Conservation (phyloP, 2,113 vertebrate species). For the Prunella fulvescens region DNA sequence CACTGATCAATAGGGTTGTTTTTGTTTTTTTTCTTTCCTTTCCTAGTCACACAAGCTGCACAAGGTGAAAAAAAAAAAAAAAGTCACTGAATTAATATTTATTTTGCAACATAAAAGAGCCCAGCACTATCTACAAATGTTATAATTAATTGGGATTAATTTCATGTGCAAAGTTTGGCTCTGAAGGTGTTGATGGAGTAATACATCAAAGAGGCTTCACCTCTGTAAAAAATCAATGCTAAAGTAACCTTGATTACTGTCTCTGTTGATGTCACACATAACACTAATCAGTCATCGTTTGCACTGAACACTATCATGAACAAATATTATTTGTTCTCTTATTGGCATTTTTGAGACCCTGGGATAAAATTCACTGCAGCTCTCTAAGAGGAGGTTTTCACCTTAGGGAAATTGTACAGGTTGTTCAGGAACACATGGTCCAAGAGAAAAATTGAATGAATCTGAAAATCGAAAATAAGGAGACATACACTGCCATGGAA, state of each 20-base stretch:
- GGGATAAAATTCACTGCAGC: constrained; percentile 44
- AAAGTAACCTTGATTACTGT: constrained; percentile 78
- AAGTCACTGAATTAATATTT: constrained; percentile 71
- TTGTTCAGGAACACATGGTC: neutral
- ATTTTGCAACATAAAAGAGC: constrained; percentile 69
- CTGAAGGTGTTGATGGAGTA: constrained; percentile 73
- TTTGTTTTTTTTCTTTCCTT: neutral
- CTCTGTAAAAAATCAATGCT: constrained; percentile 76
- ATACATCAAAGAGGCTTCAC: constrained; percentile 76
- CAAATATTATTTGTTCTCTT: constrained; percentile 75
- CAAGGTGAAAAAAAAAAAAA: constrained; percentile 66
- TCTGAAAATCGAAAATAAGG: neutral
- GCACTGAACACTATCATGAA: constrained; percentile 62
- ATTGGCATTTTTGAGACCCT: constrained; percentile 67
- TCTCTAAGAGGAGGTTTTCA: constrained; percentile 37
- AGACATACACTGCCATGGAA: neutral
- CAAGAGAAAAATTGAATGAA: neutral
- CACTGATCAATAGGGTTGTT: constrained; percentile 52
- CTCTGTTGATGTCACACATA: constrained; percentile 71
- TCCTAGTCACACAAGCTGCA: constrained; percentile 26
- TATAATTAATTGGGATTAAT: constrained; percentile 81
- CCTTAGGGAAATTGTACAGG: constrained; percentile 5
- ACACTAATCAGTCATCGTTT: constrained; percentile 77
- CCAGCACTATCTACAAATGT: constrained; percentile 55
- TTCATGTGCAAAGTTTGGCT: constrained; percentile 73